Percentiles rank a stretch among this genome's conserved stretches.
phyloP scores from a whole-genome alignment of 2,113 vertebrate species.

The Cnemophilus loriae region DNA sequence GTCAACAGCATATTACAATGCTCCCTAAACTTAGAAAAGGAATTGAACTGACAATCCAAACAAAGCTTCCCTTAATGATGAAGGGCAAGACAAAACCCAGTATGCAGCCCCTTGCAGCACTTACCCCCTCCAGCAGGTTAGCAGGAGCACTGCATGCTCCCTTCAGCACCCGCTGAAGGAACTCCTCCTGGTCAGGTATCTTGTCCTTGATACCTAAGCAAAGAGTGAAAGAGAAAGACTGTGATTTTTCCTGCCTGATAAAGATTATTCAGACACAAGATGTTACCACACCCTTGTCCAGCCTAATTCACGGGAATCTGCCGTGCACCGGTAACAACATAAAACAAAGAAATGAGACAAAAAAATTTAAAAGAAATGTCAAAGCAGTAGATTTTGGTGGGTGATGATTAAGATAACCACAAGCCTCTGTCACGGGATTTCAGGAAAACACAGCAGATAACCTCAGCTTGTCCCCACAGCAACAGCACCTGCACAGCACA shows the following conservation, averaged over 20 bases:
- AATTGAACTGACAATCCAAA: neutral
- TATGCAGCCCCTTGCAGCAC: neutral
- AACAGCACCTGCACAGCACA: neutral
- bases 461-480: neutral
- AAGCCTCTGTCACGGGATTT: neutral
- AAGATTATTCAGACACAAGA: neutral
- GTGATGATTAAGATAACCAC: neutral
- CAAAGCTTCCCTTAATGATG: neutral
- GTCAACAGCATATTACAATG: neutral
- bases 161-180: conserved; percentile 81
- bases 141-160: conserved; percentile 88
- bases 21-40: neutral
- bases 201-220: conserved; percentile 87
- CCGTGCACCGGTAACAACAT: neutral
- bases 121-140: conserved; percentile 90
- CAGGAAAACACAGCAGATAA: neutral
- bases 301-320: neutral
- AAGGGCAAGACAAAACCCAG: neutral
- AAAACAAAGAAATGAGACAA: neutral
- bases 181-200: conserved; percentile 83
- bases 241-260: neutral
- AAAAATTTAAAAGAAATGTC: neutral
- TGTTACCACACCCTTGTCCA: neutral
- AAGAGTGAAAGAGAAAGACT: neutral
- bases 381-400: neutral